Percentiles rank a stretch among this genome's conserved stretches.
phyloP scores from a whole-genome alignment of 1,140 invertebrate species.

The Ylistrum balloti region DNA sequence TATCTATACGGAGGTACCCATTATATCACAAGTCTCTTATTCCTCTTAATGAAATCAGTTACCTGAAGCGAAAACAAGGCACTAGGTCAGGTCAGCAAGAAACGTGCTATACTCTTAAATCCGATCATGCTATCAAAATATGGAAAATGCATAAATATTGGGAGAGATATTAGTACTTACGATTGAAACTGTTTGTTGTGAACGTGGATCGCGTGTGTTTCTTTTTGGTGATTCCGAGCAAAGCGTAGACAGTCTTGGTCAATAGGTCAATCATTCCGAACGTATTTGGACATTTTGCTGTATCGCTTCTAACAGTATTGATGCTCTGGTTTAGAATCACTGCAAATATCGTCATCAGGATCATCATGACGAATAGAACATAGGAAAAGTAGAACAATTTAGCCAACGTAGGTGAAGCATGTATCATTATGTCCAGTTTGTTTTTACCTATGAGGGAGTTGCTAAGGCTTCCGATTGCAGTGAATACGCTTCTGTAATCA shows the following conservation, averaged over 20 bases:
- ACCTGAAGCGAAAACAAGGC: no score
- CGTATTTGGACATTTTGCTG: neutral
- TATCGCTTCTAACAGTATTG: conserved; percentile 42
- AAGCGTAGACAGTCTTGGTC: neutral
- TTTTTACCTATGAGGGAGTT: conserved; percentile 87
- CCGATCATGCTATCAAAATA: no score
- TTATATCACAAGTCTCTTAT: no score
- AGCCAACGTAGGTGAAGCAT: conserved; percentile 87
- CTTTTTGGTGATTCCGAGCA: neutral
- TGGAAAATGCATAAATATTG: no score
- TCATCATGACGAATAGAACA: conserved; percentile 90
- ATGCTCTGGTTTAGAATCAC: conserved; percentile 86
- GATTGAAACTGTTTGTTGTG: neutral
- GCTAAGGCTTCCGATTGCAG: conserved; percentile 84
- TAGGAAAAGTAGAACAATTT: conserved; percentile 89
- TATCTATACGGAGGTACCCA: no score
- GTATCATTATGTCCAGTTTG: conserved; percentile 89
- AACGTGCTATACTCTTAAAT: no score
- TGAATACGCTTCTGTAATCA: conserved; percentile 55
- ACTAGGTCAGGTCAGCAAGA: no score
- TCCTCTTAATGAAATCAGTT: no score
- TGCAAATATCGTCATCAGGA: conserved; percentile 90
- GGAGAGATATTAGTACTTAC: no score
- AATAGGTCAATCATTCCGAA: conserved; percentile 49
- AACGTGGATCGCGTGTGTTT: neutral